Base-by-base conservation (phyloP, 2,113 vertebrate genomes). In the Centropus unirufus region DNA sequence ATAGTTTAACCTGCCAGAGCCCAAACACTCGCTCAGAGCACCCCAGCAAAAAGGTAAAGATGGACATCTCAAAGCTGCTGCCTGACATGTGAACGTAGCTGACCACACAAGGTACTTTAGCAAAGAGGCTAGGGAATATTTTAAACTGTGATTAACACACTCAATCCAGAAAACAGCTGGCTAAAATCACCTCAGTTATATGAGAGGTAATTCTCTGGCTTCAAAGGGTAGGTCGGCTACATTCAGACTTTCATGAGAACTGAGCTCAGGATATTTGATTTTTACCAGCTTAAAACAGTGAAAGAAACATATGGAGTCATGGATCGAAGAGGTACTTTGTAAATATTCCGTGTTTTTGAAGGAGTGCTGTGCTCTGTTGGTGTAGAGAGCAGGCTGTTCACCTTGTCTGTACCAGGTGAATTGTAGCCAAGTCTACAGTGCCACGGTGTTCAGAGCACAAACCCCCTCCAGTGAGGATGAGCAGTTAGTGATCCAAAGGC, bases 381-480 rank as follows among this genome's bases (percentile, higher is more conserved):
- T 22, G 7, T 11, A 24, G 17, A 59, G 44, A 59, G 27, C 51
- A 69, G 58, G 29, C n/a, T 73, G 23, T 44, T 85, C n/a, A 20
- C 23, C 51, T 34, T 27, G 14, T 32, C 40, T 2, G 2, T 9
- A 34, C 12, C 55, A 49, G 39, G 15, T 36, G 29, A 78, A 23
- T 7, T 27, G 39, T 30, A 47, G 84, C 52, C 1, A 1, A 73
- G 40, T 30, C 39, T 54, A 19, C 5, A 26, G 58, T 59, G 44
- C 30, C 14, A 14, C 32, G 23, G 12, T 62, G 11, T 40, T 21
- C 0, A 2, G 40, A 46, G 19, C 47, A 47, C 47, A 7, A 19
- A 19, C 18, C 19, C 3, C 5, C 8, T 16, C 3, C 20, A 62
- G 32, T 0, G 0, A 67, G 34, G 46, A 61, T 47, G 51, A 64